Conservation (phyloP, 2,113 vertebrate genomes). For the Saiga tatarica region DNA sequence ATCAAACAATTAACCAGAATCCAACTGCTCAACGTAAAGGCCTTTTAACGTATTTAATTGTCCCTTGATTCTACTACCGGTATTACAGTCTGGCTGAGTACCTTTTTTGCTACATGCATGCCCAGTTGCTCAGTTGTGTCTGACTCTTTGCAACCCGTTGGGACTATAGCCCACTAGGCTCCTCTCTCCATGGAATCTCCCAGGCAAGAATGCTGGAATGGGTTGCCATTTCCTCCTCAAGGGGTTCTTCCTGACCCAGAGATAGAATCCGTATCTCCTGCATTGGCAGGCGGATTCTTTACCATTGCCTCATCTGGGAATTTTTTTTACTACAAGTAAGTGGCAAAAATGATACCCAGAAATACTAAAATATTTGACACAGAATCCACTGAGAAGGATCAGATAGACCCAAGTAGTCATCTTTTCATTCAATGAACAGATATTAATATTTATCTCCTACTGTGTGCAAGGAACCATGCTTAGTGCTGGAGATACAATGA, state of each 20-base stretch:
- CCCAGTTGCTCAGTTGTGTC: background rate
- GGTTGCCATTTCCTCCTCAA: background rate
- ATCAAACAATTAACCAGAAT: background rate
- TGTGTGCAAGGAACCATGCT: background rate
- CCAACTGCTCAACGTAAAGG: accelerated
- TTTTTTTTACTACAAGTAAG: background rate
- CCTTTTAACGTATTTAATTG: background rate
- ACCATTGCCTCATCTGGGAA: background rate
- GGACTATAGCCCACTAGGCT: background rate
- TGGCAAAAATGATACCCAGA: background rate
- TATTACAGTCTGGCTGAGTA: background rate
- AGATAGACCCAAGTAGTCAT: background rate
- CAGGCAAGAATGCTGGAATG: background rate
- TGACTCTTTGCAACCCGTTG: background rate
- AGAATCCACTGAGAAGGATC: background rate
- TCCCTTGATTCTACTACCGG: background rate
- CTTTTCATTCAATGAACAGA: background rate
- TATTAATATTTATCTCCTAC: background rate
- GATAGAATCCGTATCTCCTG: background rate
- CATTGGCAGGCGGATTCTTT: background rate
- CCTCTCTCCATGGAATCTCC: background rate
- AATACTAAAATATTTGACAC: background rate
- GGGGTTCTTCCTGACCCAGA: background rate
- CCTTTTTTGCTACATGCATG: background rate
- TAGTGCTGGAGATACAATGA: background rate